phyloP scores from a whole-genome alignment of 1,140 invertebrate genomes.

The Eueides isabella region DNA sequence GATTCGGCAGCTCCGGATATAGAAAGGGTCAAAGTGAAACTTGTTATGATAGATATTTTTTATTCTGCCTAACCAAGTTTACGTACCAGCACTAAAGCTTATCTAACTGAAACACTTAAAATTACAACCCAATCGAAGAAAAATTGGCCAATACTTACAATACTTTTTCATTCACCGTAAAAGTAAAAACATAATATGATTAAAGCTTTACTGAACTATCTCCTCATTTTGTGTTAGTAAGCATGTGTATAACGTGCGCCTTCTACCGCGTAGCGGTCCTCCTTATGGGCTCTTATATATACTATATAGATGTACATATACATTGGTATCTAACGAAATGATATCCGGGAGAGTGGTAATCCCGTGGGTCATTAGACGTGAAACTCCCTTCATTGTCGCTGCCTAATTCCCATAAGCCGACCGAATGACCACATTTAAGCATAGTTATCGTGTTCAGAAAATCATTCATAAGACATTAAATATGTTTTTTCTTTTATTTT shows the following conservation, averaged over 20 bases:
- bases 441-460: neutral
- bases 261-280: neutral
- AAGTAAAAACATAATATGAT: neutral
- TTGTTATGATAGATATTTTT: no score
- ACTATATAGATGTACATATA: neutral
- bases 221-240: neutral
- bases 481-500: neutral
- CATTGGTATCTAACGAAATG: neutral
- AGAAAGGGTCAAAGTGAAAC: no score
- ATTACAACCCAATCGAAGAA: no score
- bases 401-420: conserved; percentile 7
- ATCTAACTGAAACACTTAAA: no score
- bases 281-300: neutral
- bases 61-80: no score
- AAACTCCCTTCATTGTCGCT: conserved; percentile 15
- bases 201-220: neutral
- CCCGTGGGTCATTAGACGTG: conserved; percentile 13
- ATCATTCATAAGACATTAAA: neutral
- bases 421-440: conserved; percentile 12
- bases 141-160: no score
- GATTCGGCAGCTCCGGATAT: no score
- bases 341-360: neutral
- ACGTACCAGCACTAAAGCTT: no score
- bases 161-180: neutral
- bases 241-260: neutral